Evolutionary conservation across 1,140 invertebrate species (phyloP).

Genomic region (Heliconius himera): DNA sequence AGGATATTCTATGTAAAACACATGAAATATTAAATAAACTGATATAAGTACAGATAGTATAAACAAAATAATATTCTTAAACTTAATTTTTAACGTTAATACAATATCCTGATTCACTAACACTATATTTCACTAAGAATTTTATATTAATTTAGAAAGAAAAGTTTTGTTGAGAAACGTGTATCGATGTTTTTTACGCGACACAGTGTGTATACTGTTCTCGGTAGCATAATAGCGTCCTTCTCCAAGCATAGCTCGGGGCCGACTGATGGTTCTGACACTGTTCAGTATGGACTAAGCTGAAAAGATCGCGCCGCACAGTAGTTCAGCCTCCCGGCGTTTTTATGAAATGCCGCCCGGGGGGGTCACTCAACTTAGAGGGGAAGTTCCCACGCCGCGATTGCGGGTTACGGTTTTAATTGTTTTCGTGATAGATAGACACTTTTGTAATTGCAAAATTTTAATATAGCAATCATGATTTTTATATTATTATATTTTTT

Average conservation of each 20-base stretch:
- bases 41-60: background rate
- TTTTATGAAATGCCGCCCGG: conserved; percentile 56
- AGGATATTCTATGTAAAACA: background rate
- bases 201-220: conserved; percentile 24
- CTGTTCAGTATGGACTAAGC: conserved; percentile 33
- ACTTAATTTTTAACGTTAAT: background rate
- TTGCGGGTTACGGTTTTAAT: conserved; percentile 22
- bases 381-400: conserved; percentile 45
- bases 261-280: conserved; percentile 53
- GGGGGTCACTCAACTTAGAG: conserved; percentile 63
- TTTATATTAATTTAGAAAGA: conserved; percentile 9
- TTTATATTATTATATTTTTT: background rate
- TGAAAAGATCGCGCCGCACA: conserved; percentile 56
- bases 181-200: conserved; percentile 70
- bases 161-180: conserved; percentile 22
- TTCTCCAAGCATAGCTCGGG: conserved; percentile 38
- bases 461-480: background rate
- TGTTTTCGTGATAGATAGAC: conserved; percentile 16
- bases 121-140: conserved; percentile 1
- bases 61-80: background rate
- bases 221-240: conserved; percentile 38
- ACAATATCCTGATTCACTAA: background rate
- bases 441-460: background rate
- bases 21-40: background rate
- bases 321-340: conserved; percentile 51